Percentiles rank a stretch among this genome's conserved stretches.
These are phyloP conservation scores for Rhingia rostrata DNA, from an alignment of 2,888 invertebrate species.

Conservation along the genomic window DNA sequence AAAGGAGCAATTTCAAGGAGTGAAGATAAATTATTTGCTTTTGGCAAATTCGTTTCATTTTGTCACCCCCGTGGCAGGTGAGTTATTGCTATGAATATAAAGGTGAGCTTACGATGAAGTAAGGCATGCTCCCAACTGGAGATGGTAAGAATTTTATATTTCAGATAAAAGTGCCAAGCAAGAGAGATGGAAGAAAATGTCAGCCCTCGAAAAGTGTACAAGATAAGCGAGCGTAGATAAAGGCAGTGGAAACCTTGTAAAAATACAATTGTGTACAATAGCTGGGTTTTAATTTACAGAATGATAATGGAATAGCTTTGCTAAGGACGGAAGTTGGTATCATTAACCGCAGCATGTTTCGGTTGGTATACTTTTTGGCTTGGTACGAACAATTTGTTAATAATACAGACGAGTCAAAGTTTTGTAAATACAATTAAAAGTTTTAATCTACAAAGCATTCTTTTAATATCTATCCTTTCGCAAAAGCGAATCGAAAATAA, in stretches of 20 bases:
- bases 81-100: slow-evolving; percentile 69
- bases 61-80: slow-evolving; percentile 70
- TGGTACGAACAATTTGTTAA: no score
- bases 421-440: no score
- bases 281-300: slow-evolving; percentile 12
- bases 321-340: neutral
- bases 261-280: slow-evolving; percentile 13
- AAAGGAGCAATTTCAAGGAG: slow-evolving; percentile 68
- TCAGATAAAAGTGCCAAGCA: slow-evolving; percentile 21
- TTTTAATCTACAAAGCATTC: no score
- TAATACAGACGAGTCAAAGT: no score
- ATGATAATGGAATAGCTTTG: slow-evolving; percentile 8
- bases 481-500: no score
- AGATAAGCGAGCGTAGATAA: slow-evolving; percentile 12
- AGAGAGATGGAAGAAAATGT: slow-evolving; percentile 7
- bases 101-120: slow-evolving; percentile 45
- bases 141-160: slow-evolving; percentile 49
- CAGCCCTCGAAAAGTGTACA: neutral
- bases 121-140: slow-evolving; percentile 28
- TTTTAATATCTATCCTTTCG: no score
- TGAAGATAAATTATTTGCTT: slow-evolving; percentile 72
- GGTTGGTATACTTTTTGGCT: no score
- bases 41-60: slow-evolving; percentile 71
- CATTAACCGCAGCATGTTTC: neutral
- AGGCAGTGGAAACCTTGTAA: neutral